phyloP scores from a whole-genome alignment of 2,888 invertebrate genomes.

The Anthophora plumipes region DNA sequence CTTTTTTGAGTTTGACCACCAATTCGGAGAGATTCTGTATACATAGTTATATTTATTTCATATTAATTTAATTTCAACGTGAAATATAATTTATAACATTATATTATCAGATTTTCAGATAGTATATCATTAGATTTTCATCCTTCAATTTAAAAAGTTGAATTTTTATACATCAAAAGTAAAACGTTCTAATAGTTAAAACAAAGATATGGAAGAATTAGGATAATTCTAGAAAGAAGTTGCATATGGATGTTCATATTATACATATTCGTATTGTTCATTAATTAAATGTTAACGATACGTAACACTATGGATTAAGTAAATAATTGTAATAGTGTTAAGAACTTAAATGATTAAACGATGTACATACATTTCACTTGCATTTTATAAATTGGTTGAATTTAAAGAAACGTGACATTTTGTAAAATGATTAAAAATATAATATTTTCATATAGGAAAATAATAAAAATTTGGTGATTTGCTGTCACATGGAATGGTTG shows the following conservation, averaged over 20 bases:
- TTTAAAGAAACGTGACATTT: neutral
- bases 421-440: neutral
- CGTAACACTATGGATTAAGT: too few species aligned
- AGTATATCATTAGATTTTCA: conserved; percentile 3
- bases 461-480: neutral
- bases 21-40: too few species aligned
- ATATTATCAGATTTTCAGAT: neutral
- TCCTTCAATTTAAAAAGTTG: neutral
- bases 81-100: neutral
- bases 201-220: neutral
- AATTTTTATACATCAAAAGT: neutral
- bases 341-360: neutral
- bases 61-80: neutral
- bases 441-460: conserved; percentile 1
- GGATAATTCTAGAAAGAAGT: neutral
- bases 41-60: neutral
- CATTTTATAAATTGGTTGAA: neutral
- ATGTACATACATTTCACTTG: neutral
- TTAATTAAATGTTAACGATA: neutral
- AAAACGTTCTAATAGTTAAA: neutral
- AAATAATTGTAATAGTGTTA: neutral
- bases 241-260: neutral
- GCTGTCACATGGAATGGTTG: neutral
- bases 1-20: too few species aligned
- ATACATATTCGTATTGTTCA: neutral